phyloP scores from a whole-genome alignment of 2,113 vertebrate species.

The Chiloscyllium plagiosum region DNA sequence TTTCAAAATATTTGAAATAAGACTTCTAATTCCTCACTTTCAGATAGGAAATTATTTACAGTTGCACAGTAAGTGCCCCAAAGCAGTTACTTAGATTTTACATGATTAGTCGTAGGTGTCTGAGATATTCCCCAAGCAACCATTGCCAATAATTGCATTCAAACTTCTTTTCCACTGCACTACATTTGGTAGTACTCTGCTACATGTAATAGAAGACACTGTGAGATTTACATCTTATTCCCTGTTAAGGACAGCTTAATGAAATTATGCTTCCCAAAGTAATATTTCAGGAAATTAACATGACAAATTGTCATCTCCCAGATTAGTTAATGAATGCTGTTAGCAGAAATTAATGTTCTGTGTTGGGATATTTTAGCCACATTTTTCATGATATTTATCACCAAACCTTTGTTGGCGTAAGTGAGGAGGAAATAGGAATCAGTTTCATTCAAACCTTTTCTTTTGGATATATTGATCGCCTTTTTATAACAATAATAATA shows the following conservation, averaged over 20 bases:
- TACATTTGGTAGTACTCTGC: slow-evolving; percentile 16
- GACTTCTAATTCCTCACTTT: not conserved
- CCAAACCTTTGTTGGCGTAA: not conserved
- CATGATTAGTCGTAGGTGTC: slow-evolving; percentile 9
- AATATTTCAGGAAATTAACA: slow-evolving; percentile 34
- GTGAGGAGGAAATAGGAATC: not conserved
- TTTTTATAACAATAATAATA: not conserved
- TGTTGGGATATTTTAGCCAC: slow-evolving; percentile 4
- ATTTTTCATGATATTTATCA: slow-evolving; percentile 29
- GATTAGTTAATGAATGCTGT: slow-evolving; percentile 35
- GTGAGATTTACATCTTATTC: slow-evolving; percentile 20
- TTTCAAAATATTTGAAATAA: slow-evolving; percentile 19
- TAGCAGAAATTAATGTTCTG: slow-evolving; percentile 17
- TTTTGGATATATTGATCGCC: not conserved
- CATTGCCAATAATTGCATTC: slow-evolving; percentile 19
- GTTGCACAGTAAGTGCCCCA: not conserved
- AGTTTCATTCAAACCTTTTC: not conserved
- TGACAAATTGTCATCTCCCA: slow-evolving; percentile 33
- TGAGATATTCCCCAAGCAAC: slow-evolving; percentile 28
- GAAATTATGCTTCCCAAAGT: slow-evolving; percentile 36
- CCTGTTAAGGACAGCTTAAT: slow-evolving; percentile 34
- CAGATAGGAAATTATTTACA: slow-evolving; percentile 12
- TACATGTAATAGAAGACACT: not conserved
- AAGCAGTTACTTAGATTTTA: slow-evolving; percentile 28
- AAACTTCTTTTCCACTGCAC: slow-evolving; percentile 22